These are phyloP conservation scores for Hoplodrina ambigua DNA, from an alignment of 2,888 invertebrate genomes.

Conservation along the genomic window DNA sequence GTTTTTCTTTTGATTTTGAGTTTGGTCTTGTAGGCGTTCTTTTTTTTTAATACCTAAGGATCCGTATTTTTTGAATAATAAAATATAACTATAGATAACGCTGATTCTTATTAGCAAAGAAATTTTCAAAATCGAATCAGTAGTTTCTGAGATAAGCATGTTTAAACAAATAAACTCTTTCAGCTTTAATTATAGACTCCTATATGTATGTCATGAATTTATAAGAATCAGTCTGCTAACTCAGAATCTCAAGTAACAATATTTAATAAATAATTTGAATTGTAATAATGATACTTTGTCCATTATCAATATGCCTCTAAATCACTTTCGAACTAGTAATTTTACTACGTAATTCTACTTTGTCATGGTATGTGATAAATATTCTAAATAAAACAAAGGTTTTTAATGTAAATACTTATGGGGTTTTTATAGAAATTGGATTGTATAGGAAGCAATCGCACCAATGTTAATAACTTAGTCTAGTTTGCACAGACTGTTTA, in stretches of 20 bases:
- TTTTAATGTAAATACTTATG: constrained; percentile 24
- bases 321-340: background rate
- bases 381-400: constrained; percentile 10
- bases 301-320: constrained; percentile 6
- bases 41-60: too few species aligned
- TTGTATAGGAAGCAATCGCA: constrained; percentile 37
- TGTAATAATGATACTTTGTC: constrained; percentile 4
- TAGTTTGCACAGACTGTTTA: constrained; percentile 50
- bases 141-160: too few species aligned
- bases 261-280: background rate
- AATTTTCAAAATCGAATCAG: too few species aligned
- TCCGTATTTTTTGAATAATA: too few species aligned
- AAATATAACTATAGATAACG: too few species aligned
- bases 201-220: too few species aligned
- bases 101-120: too few species aligned
- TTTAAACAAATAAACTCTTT: too few species aligned
- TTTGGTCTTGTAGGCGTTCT: too few species aligned
- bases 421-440: constrained; percentile 13
- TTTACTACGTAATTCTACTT: constrained; percentile 25
- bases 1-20: too few species aligned
- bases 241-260: constrained; percentile 14
- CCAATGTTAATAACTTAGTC: constrained; percentile 47
- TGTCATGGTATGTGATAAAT: constrained; percentile 41
- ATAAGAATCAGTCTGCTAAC: too few species aligned
- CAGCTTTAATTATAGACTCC: too few species aligned